Evolutionary conservation across 2,113 vertebrate species (phyloP).

Genomic region (Tupaia chinensis): DNA sequence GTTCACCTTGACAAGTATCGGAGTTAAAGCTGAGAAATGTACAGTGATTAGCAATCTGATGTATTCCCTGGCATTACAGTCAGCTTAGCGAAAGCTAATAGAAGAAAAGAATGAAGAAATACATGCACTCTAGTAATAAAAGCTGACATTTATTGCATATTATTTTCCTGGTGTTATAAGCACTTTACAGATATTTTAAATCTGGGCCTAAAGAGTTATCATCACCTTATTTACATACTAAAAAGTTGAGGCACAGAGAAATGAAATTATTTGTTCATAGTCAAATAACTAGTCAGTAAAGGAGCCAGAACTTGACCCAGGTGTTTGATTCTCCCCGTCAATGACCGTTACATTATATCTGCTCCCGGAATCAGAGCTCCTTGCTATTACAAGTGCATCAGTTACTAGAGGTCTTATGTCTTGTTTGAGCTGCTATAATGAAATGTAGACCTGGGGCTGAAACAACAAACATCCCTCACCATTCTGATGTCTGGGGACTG

Average conservation of each 20-base stretch:
- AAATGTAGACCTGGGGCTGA: neutral
- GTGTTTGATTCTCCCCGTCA: neutral
- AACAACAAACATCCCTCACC: neutral
- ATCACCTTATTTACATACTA: neutral
- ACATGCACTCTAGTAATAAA: neutral
- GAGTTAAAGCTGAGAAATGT: neutral
- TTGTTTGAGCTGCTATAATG: neutral
- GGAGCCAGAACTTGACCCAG: neutral
- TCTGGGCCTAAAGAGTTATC: neutral
- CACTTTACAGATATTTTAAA: conserved; percentile 17
- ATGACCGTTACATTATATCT: neutral
- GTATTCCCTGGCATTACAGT: neutral
- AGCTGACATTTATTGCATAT: neutral
- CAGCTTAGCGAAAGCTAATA: neutral
- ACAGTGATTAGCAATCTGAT: neutral
- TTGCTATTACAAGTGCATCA: neutral
- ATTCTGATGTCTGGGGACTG: neutral
- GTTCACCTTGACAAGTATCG: conserved; percentile 41
- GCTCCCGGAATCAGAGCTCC: neutral
- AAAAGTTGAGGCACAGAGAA: conserved; percentile 18
- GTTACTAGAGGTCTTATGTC: neutral
- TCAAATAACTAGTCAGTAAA: neutral
- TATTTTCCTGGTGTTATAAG: neutral
- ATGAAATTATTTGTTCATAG: neutral
- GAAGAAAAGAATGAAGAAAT: conserved; percentile 25